These are phyloP conservation scores for Sinocyclocheilus rhinocerous DNA, from an alignment of 2,113 vertebrate genomes.

Conservation along the genomic window DNA sequence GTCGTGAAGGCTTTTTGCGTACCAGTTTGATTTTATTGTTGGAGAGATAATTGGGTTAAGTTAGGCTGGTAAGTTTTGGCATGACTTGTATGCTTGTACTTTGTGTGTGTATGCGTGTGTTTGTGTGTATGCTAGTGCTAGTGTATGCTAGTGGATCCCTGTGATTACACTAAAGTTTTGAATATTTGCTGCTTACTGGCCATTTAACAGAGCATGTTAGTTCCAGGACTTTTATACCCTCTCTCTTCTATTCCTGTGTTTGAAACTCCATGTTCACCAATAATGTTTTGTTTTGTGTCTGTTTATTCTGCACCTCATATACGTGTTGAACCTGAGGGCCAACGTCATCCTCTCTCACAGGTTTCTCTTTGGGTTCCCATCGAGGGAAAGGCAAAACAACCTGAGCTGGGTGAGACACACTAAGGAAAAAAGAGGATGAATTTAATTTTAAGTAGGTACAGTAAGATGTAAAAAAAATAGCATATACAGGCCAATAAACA, in stretches of 20 bases:
- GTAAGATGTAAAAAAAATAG: neutral
- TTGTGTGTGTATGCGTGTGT: conserved; percentile 15
- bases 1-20: too few species aligned
- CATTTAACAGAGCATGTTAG: conserved; percentile 25
- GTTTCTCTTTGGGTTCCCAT: conserved; percentile 91
- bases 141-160: neutral
- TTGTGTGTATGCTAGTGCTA: too few species aligned
- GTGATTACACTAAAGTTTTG: conserved; percentile 32
- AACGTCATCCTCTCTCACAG: conserved; percentile 88
- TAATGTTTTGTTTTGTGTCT: conserved; percentile 11
- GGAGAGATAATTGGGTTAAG: too few species aligned
- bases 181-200: conserved; percentile 35
- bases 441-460: neutral
- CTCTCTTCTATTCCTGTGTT: conserved; percentile 23
- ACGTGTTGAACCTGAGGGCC: conserved; percentile 95
- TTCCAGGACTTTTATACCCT: too few species aligned
- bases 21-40: too few species aligned
- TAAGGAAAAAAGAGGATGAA: conserved; percentile 65
- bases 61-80: neutral
- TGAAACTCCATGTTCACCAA: neutral
- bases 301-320: conserved; percentile 83
- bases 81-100: neutral
- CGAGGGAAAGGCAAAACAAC: conserved; percentile 92
- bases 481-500: neutral
- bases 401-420: conserved; percentile 93